A percentile compares a stretch with the other conserved stretches of the same genome.
These are phyloP conservation scores for Enteromius paludinosus DNA, from an alignment of 2,797 vertebrate species.

Conservation along the genomic window DNA sequence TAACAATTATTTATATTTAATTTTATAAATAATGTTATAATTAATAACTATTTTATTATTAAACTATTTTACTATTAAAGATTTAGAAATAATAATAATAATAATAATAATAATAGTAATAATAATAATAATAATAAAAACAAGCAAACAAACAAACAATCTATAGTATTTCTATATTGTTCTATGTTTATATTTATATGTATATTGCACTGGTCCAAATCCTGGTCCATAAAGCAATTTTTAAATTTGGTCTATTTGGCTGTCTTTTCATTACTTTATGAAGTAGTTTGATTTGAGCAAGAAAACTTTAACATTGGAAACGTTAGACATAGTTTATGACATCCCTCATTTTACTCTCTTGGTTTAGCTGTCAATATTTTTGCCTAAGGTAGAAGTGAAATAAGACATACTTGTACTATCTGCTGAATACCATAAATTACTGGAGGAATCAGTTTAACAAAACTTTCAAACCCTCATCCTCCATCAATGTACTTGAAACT, in stretches of 20 bases:
- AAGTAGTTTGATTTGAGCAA: neutral
- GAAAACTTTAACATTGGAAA: neutral
- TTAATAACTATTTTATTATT: too few relatives aligned
- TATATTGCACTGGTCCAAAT: neutral
- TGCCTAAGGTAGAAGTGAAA: neutral
- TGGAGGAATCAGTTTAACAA: conserved; percentile 21
- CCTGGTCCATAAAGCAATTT: neutral
- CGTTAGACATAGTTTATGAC: neutral
- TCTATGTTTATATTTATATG: neutral
- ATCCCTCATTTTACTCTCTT: neutral
- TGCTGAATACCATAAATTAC: conserved; percentile 17
- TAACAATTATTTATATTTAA: too few relatives aligned
- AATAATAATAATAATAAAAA: too few relatives aligned
- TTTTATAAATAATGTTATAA: too few relatives aligned
- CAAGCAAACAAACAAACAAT: too few relatives aligned
- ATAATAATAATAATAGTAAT: too few relatives aligned
- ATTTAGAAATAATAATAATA: neutral
- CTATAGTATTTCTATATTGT: neutral
- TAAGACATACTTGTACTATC: neutral
- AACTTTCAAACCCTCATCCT: conserved; percentile 25
- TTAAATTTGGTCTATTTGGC: neutral
- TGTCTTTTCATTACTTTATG: neutral
- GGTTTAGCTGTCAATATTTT: conserved; percentile 2
- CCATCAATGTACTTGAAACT: conserved; percentile 22
- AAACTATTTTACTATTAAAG: too few relatives aligned